Evolutionary conservation across 2,888 invertebrate genomes (phyloP), one percentile per base, ranked within the genome.

Genomic region (Synanthedon tipuliformis): DNA sequence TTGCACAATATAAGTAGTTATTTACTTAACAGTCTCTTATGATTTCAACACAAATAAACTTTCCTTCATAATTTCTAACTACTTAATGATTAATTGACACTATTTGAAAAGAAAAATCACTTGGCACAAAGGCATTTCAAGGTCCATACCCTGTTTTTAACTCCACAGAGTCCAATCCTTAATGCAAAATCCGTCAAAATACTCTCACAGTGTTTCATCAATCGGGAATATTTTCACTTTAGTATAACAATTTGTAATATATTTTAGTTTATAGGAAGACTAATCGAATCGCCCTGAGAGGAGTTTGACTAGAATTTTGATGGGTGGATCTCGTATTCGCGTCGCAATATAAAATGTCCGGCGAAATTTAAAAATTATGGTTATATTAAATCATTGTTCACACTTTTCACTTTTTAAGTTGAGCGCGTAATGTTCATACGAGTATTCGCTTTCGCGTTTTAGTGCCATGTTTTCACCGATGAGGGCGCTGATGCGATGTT

Each of bases 331-430:
- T 66, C 59, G 62, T 72, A 57, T 55, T 56, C 59, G 64, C 65
- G 62, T 75, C 62, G 69, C 78, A 76, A 76, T 73, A 56, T 61
- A 54, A 50, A 69, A 68, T 71, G 75, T 75, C 66, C 71, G 58
- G 70, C 68, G 59, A 60, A 62, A 54, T 55, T 56, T 57, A 54
- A 61, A 52, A 55, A 58, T 34, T 34, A 34, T 10, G 34, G 10
- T 34, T 34, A 34, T 62, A 51, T 55, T 61, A 59, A 63, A 80
- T 87, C 84, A 87, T 81, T 88, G 88, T 82, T 87, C 87, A 82
- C 87, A 86, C 71, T 87, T 86, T 78, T 88, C 88, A 83, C 83
- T 83, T 81, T 85, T 86, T 58, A 88, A 71, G 61, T 86, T 88
- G 51, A 86, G 78, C 54, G 83, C 85, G 60, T 86, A 86, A 70